Conservation (phyloP, 2,888 invertebrate species). For the Drosophila austrosaltans region DNA sequence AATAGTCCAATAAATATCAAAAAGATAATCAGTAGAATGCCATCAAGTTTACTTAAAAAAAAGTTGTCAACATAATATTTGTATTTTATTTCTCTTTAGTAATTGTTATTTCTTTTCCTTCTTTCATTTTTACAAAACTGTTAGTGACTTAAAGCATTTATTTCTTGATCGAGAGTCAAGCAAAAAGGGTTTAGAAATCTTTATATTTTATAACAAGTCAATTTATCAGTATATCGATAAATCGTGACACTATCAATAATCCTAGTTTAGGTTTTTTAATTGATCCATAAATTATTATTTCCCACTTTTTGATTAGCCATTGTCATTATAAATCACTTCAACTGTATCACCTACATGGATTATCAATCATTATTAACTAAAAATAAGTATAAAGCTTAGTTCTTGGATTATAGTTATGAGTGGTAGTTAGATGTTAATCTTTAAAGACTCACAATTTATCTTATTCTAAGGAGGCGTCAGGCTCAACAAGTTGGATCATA, state of each 20-base stretch:
- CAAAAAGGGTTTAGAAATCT: no score
- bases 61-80: no score
- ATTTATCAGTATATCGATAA: no score
- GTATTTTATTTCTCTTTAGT: no score
- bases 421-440: conserved; percentile 53
- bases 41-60: neutral
- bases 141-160: no score
- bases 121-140: no score
- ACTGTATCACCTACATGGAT: conserved; percentile 33
- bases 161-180: no score
- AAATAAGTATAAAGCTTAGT: conserved; percentile 49
- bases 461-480: conserved; percentile 63
- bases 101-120: no score
- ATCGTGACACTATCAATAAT: neutral
- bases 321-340: conserved; percentile 46
- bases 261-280: neutral
- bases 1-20: neutral
- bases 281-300: neutral
- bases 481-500: conserved; percentile 66
- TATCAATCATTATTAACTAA: conserved; percentile 65
- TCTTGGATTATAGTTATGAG: conserved; percentile 40
- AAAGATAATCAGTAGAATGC: neutral
- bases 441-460: conserved; percentile 66
- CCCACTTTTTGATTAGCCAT: neutral
- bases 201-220: no score